Evolutionary conservation across 2,888 invertebrate species (phyloP), one percentile per base, ranked within the genome.

Genomic region (Hymenopus coronatus): DNA sequence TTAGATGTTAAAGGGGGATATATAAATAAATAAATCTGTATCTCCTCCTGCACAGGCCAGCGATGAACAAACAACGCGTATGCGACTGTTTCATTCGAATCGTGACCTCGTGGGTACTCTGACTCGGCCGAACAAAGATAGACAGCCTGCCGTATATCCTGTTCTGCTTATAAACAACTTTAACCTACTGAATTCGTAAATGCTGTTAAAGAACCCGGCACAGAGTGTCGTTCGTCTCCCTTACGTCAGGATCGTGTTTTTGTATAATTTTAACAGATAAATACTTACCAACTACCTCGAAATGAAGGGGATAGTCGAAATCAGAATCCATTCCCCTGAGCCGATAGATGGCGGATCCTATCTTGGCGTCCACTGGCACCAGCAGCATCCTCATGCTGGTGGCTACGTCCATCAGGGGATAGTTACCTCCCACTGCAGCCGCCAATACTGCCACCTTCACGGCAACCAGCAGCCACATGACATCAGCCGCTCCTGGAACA

Each of bases 281-380:
- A 3, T 28, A 40, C 92, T 93, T 93, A 95, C 96, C 96, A 91
- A 96, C 95, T 91, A 97, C 95, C 92, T 97, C 96, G 94, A 98
- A 98, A 91, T 95, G 95, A 91, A 98, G 94, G 89, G 98, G 98
- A 93, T 97, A 98, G 93, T 97, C 97, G 93, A 97, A 97, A 93
- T 97, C 97, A 90, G 97, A 96, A 93, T 98, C 98, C 91, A 97
- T 97, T 90, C 97, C 98, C 92, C 97, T 96, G 91, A 98, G 95
- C 92, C 98, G 95, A 94, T 98, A 98, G 93, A 98, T 96, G 92
- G 97, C 96, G 89, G 97, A 96, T 91, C 97, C 97, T 91, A 97
- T 96, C 92, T 96, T 95, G 86, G 97, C 97, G 93, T 98, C 97
- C 87, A 97, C 96, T 89, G 98, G 98, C 90, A 98, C 96, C 89